phyloP scores from a whole-genome alignment of 2,113 vertebrate genomes.

The Saguinus imperator region DNA sequence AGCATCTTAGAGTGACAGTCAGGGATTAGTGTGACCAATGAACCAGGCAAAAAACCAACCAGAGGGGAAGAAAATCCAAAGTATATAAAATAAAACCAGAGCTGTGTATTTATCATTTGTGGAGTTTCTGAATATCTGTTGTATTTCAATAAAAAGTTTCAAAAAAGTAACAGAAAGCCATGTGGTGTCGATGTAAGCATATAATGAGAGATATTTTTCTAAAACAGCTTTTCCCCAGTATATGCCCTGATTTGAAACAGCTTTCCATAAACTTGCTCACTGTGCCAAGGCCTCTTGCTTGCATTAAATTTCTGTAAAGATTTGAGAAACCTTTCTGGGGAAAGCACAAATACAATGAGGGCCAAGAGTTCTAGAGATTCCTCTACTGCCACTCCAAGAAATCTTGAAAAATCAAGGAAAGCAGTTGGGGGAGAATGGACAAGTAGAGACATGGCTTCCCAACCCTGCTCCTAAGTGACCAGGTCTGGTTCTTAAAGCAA shows the following conservation, averaged over 20 bases:
- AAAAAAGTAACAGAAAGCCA: slow-evolving; percentile 36
- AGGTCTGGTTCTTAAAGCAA: not conserved
- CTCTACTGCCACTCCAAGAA: slow-evolving; percentile 49
- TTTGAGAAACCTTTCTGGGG: slow-evolving; percentile 63
- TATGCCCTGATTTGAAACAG: slow-evolving; percentile 55
- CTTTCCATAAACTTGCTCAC: slow-evolving; percentile 40
- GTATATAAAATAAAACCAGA: not conserved
- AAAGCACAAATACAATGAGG: slow-evolving; percentile 51
- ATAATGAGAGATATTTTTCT: not conserved
- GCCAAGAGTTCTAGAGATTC: slow-evolving; percentile 71
- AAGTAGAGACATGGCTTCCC: not conserved
- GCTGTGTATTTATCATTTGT: not conserved
- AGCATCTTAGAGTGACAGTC: not conserved
- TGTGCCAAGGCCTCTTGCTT: slow-evolving; percentile 26
- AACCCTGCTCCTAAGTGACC: not conserved
- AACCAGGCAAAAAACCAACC: slow-evolving; percentile 1
- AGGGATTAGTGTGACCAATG: not conserved
- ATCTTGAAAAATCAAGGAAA: slow-evolving; percentile 55
- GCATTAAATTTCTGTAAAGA: slow-evolving; percentile 71
- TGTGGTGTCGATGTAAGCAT: not conserved
- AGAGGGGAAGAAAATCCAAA: not conserved
- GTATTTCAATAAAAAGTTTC: not conserved
- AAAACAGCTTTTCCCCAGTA: not conserved
- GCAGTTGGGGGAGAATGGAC: slow-evolving; percentile 61
- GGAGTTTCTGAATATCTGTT: not conserved